phyloP scores from a whole-genome alignment of 2,113 vertebrate species.

The Tetraodon nigroviridis region DNA sequence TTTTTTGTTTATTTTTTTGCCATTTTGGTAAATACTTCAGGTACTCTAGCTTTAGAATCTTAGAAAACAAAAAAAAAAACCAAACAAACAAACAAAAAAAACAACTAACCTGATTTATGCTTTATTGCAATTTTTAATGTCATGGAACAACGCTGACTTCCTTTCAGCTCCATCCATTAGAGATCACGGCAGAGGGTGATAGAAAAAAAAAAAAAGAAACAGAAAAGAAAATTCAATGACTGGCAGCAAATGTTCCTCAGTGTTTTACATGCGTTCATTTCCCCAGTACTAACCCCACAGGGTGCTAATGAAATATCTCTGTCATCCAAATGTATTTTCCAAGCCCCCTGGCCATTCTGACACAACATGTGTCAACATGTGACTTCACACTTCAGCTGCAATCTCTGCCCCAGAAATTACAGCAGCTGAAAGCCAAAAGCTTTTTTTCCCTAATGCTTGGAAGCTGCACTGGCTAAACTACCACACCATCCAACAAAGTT shows the following conservation, averaged over 20 bases:
- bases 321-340: constrained; percentile 84
- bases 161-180: constrained; percentile 43
- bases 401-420: constrained; percentile 60
- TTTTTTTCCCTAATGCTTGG: constrained; percentile 5
- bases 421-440: constrained; percentile 54
- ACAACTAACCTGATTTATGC: constrained; percentile 41
- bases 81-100: too few species aligned
- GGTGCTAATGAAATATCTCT: constrained; percentile 94
- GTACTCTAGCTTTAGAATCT: constrained; percentile 48
- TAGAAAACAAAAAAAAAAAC: constrained; percentile 1
- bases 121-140: constrained; percentile 31
- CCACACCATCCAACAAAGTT: constrained; percentile 47
- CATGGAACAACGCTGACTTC: constrained; percentile 30
- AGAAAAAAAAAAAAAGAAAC: neutral
- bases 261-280: constrained; percentile 72
- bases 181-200: constrained; percentile 39
- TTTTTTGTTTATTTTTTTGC: constrained; percentile 2
- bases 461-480: constrained; percentile 50
- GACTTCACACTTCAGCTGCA: constrained; percentile 73
- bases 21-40: constrained; percentile 18
- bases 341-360: constrained; percentile 79
- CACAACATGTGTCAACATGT: constrained; percentile 79
- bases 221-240: constrained; percentile 75
- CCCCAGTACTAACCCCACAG: constrained; percentile 79
- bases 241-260: constrained; percentile 75